These are phyloP conservation scores for Chesias legatella DNA, from an alignment of 2,888 invertebrate species.

Conservation along the genomic window DNA sequence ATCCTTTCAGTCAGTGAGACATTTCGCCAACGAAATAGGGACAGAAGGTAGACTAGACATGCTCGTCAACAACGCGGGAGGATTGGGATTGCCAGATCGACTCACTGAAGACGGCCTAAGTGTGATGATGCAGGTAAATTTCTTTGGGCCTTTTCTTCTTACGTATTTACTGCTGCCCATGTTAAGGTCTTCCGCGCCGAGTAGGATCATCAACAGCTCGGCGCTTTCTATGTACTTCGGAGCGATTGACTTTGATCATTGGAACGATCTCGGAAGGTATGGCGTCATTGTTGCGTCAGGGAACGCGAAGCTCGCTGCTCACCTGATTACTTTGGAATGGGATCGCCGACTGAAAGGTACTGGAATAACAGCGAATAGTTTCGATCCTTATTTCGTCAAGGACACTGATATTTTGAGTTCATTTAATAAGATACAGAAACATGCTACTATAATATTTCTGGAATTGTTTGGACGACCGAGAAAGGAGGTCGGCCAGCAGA, in stretches of 20 bases:
- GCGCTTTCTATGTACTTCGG: slow-evolving; percentile 78
- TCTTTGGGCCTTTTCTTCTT: slow-evolving; percentile 86
- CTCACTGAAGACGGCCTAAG: slow-evolving; percentile 83
- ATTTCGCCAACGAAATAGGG: slow-evolving; percentile 82
- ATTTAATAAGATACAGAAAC: slow-evolving; percentile 1
- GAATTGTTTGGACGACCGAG: slow-evolving; percentile 51
- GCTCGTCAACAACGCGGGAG: slow-evolving; percentile 83
- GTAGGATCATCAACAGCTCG: slow-evolving; percentile 82
- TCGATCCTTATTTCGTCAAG: slow-evolving; percentile 73
- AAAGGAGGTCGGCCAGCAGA: slow-evolving; percentile 55
- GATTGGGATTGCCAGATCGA: slow-evolving; percentile 55
- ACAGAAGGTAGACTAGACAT: slow-evolving; percentile 77
- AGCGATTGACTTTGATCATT: slow-evolving; percentile 58
- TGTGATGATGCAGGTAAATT: slow-evolving; percentile 84
- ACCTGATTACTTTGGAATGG: slow-evolving; percentile 82
- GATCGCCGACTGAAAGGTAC: slow-evolving; percentile 73
- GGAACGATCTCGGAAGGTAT: slow-evolving; percentile 58
- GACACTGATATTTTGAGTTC: slow-evolving; percentile 42
- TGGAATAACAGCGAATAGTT: slow-evolving; percentile 83
- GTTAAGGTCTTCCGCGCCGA: slow-evolving; percentile 76
- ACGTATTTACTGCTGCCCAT: slow-evolving; percentile 82
- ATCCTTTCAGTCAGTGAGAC: slow-evolving; percentile 72
- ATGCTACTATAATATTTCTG: slow-evolving; percentile 3
- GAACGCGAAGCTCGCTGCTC: slow-evolving; percentile 81
- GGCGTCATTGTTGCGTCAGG: slow-evolving; percentile 45